phyloP scores from a whole-genome alignment of 2,888 invertebrate genomes.

The Orthosia incerta region DNA sequence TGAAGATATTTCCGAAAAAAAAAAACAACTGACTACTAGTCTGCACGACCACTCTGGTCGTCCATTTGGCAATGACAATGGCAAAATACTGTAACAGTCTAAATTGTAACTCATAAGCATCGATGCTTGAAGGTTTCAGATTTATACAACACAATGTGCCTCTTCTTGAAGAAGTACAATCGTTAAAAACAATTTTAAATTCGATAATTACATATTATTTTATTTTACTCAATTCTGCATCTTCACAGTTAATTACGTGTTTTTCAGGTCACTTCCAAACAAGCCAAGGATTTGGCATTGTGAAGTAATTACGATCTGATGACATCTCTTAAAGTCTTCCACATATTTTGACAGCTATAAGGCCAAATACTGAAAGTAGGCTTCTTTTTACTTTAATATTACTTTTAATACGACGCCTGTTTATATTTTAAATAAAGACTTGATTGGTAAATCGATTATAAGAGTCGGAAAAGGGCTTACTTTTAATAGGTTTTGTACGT shows the following conservation, averaged over 20 bases:
- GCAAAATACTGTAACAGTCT: neutral
- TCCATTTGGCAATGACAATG: constrained; percentile 6
- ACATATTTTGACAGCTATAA: constrained; percentile 39
- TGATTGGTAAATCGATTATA: constrained; percentile 14
- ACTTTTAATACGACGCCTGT: neutral
- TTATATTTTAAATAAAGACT: constrained; percentile 6
- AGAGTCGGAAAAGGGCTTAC: neutral
- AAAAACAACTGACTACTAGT: neutral
- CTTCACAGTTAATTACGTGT: constrained; percentile 52
- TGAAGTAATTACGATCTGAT: constrained; percentile 53
- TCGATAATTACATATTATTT: constrained; percentile 46
- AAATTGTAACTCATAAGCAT: constrained; percentile 3
- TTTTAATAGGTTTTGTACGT: neutral
- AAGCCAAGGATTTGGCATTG: constrained; percentile 58
- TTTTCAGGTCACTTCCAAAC: constrained; percentile 54
- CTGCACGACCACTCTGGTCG: neutral
- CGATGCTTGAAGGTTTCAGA: constrained; percentile 21
- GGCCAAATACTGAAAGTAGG: constrained; percentile 12
- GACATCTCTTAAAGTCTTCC: constrained; percentile 55
- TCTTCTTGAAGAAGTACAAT: constrained; percentile 11
- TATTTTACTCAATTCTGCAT: constrained; percentile 24
- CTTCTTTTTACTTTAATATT: constrained; percentile 18
- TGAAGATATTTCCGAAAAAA: neutral
- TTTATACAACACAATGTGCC: constrained; percentile 3
- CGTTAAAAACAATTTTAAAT: constrained; percentile 13